These are phyloP conservation scores for Conops quadrifasciatus DNA, from an alignment of 2,888 invertebrate species.

Conservation along the genomic window DNA sequence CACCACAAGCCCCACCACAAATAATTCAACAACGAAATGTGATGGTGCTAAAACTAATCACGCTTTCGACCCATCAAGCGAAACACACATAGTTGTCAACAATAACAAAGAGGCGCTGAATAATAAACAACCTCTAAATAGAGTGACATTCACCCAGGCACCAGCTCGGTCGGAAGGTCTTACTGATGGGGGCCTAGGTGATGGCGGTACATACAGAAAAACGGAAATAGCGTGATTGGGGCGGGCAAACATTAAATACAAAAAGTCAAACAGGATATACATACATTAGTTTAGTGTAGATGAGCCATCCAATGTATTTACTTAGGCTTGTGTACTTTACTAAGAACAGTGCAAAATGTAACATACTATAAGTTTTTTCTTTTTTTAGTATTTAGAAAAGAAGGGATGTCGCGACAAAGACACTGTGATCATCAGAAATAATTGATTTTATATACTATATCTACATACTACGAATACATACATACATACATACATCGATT, in stretches of 20 bases:
- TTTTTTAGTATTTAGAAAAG: constrained; percentile 1
- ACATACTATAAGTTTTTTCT: not conserved
- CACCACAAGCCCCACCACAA: constrained; percentile 10
- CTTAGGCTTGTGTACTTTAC: constrained; percentile 21
- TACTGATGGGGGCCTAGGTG: constrained; percentile 33
- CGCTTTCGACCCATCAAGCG: constrained; percentile 56
- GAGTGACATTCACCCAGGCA: constrained; percentile 50
- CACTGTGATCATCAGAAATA: constrained; percentile 56
- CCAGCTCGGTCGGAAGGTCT: constrained; percentile 11
- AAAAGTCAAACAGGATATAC: not conserved
- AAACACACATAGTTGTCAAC: constrained; percentile 38
- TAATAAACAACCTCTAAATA: constrained; percentile 47
- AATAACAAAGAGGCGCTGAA: constrained; percentile 40
- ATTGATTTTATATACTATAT: constrained; percentile 19
- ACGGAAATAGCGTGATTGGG: constrained; percentile 49
- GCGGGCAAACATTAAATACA: not conserved
- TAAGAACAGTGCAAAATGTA: constrained; percentile 8
- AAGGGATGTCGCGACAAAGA: constrained; percentile 52
- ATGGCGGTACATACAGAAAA: constrained; percentile 54
- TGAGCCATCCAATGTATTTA: constrained; percentile 7
- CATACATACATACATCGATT: constrained; percentile 8
- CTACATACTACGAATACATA: constrained; percentile 1
- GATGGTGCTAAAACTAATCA: constrained; percentile 55
- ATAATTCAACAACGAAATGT: constrained; percentile 43
- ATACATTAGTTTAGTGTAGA: constrained; percentile 11